phyloP scores from a whole-genome alignment of 2,797 vertebrate species.

The Leptoclinus maculatus region DNA sequence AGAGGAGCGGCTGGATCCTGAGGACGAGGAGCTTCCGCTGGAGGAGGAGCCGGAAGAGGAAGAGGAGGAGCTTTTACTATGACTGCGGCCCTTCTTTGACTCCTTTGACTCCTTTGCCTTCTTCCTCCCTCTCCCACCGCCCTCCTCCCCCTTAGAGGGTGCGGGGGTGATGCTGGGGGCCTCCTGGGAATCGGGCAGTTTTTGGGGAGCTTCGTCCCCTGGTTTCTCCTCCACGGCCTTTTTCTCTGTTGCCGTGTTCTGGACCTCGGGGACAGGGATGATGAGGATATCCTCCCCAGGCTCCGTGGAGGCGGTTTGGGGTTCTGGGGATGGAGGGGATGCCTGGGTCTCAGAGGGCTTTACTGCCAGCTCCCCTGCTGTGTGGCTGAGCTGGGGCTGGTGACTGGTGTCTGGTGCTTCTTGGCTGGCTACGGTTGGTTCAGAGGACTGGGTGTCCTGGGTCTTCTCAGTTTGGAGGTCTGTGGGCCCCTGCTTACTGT shows the following conservation, averaged over 20 bases:
- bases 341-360: slow-evolving; percentile 19
- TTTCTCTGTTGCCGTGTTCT: slow-evolving; percentile 17
- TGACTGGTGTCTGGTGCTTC: slow-evolving; percentile 53
- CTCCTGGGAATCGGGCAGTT: slow-evolving; percentile 36
- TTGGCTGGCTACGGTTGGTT: slow-evolving; percentile 34
- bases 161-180: slow-evolving; percentile 10
- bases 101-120: slow-evolving; percentile 79
- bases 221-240: slow-evolving; percentile 50
- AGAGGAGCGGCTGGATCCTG: slow-evolving; percentile 89
- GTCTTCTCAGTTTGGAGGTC: slow-evolving; percentile 61
- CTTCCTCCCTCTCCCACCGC: slow-evolving; percentile 82
- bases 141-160: slow-evolving; percentile 69
- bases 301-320: slow-evolving; percentile 14
- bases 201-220: slow-evolving; percentile 51
- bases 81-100: slow-evolving; percentile 82
- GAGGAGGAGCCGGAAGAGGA: slow-evolving; percentile 91
- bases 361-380: slow-evolving; percentile 47
- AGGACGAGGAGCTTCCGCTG: slow-evolving; percentile 89
- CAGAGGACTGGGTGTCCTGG: slow-evolving; percentile 41
- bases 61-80: slow-evolving; percentile 88
- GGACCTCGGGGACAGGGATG: neutral
- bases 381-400: slow-evolving; percentile 35
- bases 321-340: slow-evolving; percentile 30
- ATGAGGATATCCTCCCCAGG: slow-evolving; percentile 16
- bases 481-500: slow-evolving; percentile 56